These are phyloP conservation scores for Lamellibrachia satsuma DNA, from an alignment of 2,888 invertebrate genomes.

Conservation along the genomic window DNA sequence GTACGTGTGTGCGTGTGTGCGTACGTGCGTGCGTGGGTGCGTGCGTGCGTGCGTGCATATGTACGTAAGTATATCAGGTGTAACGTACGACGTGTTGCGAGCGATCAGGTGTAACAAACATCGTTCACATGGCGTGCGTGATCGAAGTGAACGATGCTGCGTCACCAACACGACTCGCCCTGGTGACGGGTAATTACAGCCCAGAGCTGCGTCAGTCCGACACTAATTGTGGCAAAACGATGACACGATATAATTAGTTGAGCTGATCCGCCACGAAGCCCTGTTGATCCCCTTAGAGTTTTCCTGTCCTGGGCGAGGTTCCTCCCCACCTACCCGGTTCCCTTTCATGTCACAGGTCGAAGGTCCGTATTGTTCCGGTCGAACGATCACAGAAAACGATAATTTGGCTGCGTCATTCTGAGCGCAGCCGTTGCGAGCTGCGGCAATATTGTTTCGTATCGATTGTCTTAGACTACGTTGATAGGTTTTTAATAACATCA, in stretches of 20 bases:
- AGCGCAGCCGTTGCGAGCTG: not conserved
- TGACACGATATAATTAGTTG: not conserved
- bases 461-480: slow-evolving; percentile 12
- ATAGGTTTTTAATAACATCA: slow-evolving; percentile 11
- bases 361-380: not conserved
- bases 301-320: not conserved
- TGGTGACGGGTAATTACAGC: not conserved
- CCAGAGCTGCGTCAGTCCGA: not conserved
- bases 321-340: not conserved
- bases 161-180: not conserved
- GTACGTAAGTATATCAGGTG: not conserved
- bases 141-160: not conserved
- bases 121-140: not conserved
- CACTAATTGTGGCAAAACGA: slow-evolving; percentile 11
- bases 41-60: not conserved
- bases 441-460: slow-evolving; percentile 17
- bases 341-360: slow-evolving; percentile 1
- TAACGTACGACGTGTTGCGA: not conserved
- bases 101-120: slow-evolving; percentile 12
- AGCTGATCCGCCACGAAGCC: slow-evolving; percentile 17
- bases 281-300: slow-evolving; percentile 6
- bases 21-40: too few species aligned
- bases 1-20: not conserved
- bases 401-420: slow-evolving; percentile 1
- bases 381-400: not conserved